Base-by-base conservation (phyloP, 2,797 vertebrate species). In the Crypturellus tataupa region DNA sequence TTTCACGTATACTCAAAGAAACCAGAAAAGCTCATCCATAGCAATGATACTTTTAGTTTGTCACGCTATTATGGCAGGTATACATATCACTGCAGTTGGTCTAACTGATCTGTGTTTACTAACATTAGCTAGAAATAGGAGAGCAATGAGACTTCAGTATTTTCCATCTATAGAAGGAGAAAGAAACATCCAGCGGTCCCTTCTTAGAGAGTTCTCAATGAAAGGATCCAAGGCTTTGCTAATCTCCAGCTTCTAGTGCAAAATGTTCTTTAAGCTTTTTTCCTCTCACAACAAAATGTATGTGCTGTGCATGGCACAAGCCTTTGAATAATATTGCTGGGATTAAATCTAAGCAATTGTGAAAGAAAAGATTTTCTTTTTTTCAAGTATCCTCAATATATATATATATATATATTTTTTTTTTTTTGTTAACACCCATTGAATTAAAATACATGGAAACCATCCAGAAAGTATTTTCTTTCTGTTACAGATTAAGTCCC, bases 41-140 rank as follows among this genome's bases (percentile, higher is more conserved):
- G 8, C 23, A 64, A 12, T 9, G 44, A 31, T 31, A 65, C 29
- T 44, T 65, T 15, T 31, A 65, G 24, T 3, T 19, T 29, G 3
- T 35, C 29, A 18, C 5, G 7, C 9, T 49, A 1, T 64, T 4
- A 3, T 21, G 5, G 31, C 21, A 0, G 1, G 3, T 11, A 2
- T 83, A n/a, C 17, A 55, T 31, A 55, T 68, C 6, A 73, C 53
- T 59, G 40, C 13, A 9, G 77, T 78, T 53, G 53, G 35, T 47
- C 17, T n/a, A 44, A 37, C 17, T 64, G n/a, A 18, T 33, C 16
- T 53, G 68, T 55, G 21, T 40, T 85, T 76, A 44, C 17, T 67
- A 44, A 44, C 21, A 15, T 2, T 78, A 7, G 6, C 53, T 83
- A 75, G 49, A 37, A 78, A 70, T 29, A 85, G 75, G 37, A 73